Conservation (phyloP, 2,113 vertebrate genomes). For the Elanoides forficatus region DNA sequence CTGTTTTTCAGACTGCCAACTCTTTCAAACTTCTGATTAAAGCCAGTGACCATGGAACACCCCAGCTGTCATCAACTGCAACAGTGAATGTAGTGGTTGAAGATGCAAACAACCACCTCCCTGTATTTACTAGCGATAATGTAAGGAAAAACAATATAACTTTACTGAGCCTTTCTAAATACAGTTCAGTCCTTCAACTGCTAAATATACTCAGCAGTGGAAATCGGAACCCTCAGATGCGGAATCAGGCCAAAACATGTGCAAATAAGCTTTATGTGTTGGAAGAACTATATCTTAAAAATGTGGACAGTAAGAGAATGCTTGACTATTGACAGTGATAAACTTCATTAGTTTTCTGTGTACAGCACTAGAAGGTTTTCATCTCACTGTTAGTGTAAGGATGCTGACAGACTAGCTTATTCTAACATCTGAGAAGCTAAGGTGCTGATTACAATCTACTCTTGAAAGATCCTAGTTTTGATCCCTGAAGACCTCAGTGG, state of each 20-base stretch:
- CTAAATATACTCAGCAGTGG: neutral
- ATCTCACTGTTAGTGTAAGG: neutral
- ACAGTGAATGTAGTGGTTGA: conserved; percentile 54
- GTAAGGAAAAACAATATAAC: neutral
- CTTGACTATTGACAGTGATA: neutral
- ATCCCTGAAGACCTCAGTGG: neutral
- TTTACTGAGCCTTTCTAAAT: neutral
- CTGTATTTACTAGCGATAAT: conserved; percentile 47
- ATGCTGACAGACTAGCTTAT: no score
- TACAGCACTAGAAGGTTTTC: neutral
- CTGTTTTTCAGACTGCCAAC: conserved; percentile 59
- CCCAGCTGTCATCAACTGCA: conserved; percentile 58
- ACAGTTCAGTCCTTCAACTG: neutral
- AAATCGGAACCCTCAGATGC: neutral
- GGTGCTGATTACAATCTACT: neutral
- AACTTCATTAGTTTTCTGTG: neutral
- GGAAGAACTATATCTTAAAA: neutral
- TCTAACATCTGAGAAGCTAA: neutral
- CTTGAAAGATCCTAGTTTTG: neutral
- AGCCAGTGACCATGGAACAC: conserved; percentile 68
- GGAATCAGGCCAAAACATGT: neutral
- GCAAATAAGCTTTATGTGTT: neutral
- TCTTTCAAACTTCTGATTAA: conserved; percentile 57
- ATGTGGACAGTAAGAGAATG: neutral
- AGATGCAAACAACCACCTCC: conserved; percentile 74